Base-by-base conservation (phyloP, 1,140 invertebrate genomes). In the Catajapyx aquilonaris region DNA sequence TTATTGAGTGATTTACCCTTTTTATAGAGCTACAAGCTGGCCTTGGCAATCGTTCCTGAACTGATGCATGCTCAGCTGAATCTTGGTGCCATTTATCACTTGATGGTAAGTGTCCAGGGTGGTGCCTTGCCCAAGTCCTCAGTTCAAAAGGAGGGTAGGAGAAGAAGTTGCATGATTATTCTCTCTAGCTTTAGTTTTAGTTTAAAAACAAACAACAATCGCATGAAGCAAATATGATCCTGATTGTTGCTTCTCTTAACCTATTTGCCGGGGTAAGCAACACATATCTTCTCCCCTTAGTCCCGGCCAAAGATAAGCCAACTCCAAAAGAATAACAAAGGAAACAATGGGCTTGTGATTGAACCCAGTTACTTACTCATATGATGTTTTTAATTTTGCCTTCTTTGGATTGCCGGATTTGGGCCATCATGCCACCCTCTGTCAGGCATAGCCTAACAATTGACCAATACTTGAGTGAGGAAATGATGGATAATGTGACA, bases 11-110 rank as follows among this genome's bases (percentile, higher is more conserved):
- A n/a, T n/a, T n/a, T n/a, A n/a, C n/a, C n/a, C n/a, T n/a, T n/a
- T 20, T 35, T 45, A 5, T 36, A 49, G 48, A 48, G 49, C 34
- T 49, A 49, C 36, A 35, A 47, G 22, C 32, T 48, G 31, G 44
- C 52, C 1, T 37, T 55, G 7, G 34, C 44, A 19, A 30, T 52
- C 21, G 43, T 52, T 39, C 46, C 50, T 5, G 41, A 41, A n/a
- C 44, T 45, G 5, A 38, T 43, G 2, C 42, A 47, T 36, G 46
- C 52, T 2, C 52, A 53, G 25, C 43, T 51, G n/a, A 55, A 56
- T 41, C 35, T 56, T 28, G 54, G 51, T 25, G 53, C 52, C 11
- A 49, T 56, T 18, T 49, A 53, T 42, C 54, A 56, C 39, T 40
- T 51, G 13, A 45, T 43, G 36, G 48, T 48, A 34, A 46, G 25